A percentile compares a stretch with the other conserved stretches of the same genome.
These are phyloP conservation scores for Sabellastarte sp. DNA, from an alignment of 2,888 invertebrate species.

Conservation along the genomic window DNA sequence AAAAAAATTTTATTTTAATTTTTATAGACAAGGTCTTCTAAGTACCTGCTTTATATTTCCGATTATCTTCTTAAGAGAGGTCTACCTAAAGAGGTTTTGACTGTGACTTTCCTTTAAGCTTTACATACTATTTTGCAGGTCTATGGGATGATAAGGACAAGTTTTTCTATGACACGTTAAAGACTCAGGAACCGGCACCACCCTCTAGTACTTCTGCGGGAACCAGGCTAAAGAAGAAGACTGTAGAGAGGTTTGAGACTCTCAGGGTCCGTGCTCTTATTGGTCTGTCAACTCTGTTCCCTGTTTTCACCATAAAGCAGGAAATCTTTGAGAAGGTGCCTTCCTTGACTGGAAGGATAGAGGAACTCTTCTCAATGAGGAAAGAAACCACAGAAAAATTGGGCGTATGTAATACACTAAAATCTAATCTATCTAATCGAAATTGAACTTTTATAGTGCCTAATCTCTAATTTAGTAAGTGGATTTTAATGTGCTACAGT, in stretches of 20 bases:
- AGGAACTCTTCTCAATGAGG: neutral
- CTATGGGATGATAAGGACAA: conserved; percentile 57
- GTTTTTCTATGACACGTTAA: conserved; percentile 53
- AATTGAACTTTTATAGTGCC: too few species aligned
- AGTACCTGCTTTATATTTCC: too few species aligned
- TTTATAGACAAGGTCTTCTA: too few species aligned
- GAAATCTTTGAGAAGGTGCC: neutral
- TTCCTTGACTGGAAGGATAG: neutral
- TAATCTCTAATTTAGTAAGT: too few species aligned
- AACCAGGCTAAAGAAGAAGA: too few species aligned
- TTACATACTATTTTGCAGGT: conserved; percentile 28
- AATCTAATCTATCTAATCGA: too few species aligned
- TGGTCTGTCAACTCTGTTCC: conserved; percentile 32
- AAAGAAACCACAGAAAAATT: neutral
- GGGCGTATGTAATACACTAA: neutral
- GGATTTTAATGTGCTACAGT: too few species aligned
- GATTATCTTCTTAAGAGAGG: too few species aligned
- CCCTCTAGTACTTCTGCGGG: too few species aligned
- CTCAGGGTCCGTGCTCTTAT: conserved; percentile 33
- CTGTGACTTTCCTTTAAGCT: conserved; percentile 1
- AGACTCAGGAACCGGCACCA: neutral
- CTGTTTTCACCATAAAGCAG: conserved; percentile 20
- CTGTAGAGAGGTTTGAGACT: conserved; percentile 2
- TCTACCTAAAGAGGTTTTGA: too few species aligned
- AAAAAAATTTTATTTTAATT: too few species aligned